Percentiles rank a stretch among this genome's conserved stretches.
Evolutionary conservation across 2,888 invertebrate species (phyloP).

Genomic region (Apoderus coryli): DNA sequence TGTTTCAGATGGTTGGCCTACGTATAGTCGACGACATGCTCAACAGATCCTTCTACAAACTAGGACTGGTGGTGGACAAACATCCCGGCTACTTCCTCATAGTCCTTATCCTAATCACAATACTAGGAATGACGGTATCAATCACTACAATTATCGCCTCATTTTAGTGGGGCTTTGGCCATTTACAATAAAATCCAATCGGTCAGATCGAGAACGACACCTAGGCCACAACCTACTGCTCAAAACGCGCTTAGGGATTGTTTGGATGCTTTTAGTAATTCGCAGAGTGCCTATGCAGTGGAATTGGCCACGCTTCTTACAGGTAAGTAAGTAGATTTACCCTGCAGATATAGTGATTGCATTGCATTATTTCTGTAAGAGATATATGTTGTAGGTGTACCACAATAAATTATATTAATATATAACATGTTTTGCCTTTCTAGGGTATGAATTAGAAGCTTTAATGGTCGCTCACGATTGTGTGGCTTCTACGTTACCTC

Average conservation of each 20-base stretch:
- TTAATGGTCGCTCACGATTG: conserved; percentile 82
- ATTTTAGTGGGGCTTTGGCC: conserved; percentile 61
- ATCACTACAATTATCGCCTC: conserved; percentile 53
- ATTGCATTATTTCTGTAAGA: no score
- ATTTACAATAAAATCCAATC: conserved; percentile 61
- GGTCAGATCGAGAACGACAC: conserved; percentile 42
- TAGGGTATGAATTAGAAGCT: conserved; percentile 75
- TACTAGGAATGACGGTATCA: conserved; percentile 78
- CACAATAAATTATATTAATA: no score
- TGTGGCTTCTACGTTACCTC: conserved; percentile 60
- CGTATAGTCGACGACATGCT: conserved; percentile 68
- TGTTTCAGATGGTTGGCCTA: conserved; percentile 68
- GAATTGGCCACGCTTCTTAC: conserved; percentile 75
- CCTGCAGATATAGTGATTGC: no score
- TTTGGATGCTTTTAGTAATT: conserved; percentile 65
- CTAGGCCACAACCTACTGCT: conserved; percentile 34
- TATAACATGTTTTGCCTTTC: no score
- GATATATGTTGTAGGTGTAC: no score
- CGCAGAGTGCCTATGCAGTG: conserved; percentile 56
- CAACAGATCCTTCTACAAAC: conserved; percentile 65
- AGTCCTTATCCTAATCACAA: conserved; percentile 66
- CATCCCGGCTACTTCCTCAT: conserved; percentile 82
- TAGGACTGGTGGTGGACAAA: conserved; percentile 64
- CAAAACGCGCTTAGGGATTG: conserved; percentile 42
- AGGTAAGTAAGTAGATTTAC: no score